A percentile compares a stretch with the other conserved stretches of the same genome.
Evolutionary conservation across 2,113 vertebrate genomes (phyloP).

Genomic region (Festucalex cinctus): DNA sequence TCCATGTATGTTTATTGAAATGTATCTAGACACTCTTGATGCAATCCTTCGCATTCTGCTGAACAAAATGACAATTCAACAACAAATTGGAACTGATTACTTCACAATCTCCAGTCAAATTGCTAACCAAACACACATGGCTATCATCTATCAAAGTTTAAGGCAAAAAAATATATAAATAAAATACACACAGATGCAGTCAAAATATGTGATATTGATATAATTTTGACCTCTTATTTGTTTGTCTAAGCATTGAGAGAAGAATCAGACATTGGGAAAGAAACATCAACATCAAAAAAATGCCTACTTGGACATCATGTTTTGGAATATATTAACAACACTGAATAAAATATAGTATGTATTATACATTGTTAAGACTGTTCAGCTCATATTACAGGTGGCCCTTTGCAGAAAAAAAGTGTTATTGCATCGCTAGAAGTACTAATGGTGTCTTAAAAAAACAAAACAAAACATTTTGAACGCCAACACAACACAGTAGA

Average conservation of each 20-base stretch:
- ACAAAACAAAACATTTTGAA: slow-evolving; percentile 49
- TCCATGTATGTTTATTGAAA: slow-evolving; percentile 58
- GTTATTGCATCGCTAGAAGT: slow-evolving; percentile 76
- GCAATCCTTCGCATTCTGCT: slow-evolving; percentile 29
- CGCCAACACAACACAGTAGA: slow-evolving; percentile 47
- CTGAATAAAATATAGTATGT: slow-evolving; percentile 73
- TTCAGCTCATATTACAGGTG: slow-evolving; percentile 66
- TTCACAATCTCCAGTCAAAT: slow-evolving; percentile 47
- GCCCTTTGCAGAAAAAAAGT: slow-evolving; percentile 61
- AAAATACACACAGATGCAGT: slow-evolving; percentile 49
- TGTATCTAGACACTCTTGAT: slow-evolving; percentile 54
- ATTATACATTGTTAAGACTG: slow-evolving; percentile 66
- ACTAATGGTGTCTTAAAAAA: slow-evolving; percentile 33
- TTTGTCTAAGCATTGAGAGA: slow-evolving; percentile 55
- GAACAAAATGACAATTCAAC: slow-evolving; percentile 60
- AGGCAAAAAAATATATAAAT: background rate
- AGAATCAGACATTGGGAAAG: slow-evolving; percentile 55
- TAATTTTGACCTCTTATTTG: slow-evolving; percentile 53
- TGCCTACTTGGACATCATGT: slow-evolving; percentile 40
- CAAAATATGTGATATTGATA: slow-evolving; percentile 56
- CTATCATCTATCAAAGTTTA: background rate
- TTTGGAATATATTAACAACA: slow-evolving; percentile 70
- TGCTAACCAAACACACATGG: background rate
- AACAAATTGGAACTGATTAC: slow-evolving; percentile 64
- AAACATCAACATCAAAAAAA: slow-evolving; percentile 58